Evolutionary conservation across 2,113 vertebrate species (phyloP), one percentile per base, ranked within the genome.

Genomic region (Corynorhinus townsendii): DNA sequence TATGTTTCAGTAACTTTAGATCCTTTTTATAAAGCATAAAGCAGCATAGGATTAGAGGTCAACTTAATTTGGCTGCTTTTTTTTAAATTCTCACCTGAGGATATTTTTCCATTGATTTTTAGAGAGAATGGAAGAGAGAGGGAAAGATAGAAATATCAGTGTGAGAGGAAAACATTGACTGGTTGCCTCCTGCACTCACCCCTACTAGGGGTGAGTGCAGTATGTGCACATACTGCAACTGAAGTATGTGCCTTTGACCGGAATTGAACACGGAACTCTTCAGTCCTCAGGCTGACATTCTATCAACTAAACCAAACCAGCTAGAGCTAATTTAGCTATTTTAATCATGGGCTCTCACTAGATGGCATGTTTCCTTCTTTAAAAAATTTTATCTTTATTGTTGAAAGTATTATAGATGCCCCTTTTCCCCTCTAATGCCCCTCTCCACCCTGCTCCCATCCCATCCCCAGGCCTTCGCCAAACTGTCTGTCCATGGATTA

Each of bases 21-120:
- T 68, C 14, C 28, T 73, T 95, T 79, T 92, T 77, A 92, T 62
- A 86, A 95, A 92, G 71, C 24, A 79, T 17, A 80, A 38, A 64
- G 26, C 62, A 54, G 8, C 28, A 66, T 0, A 38, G 16, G 38
- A 73, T 81, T 80, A 95, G 47, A 95, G 43, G n/a, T 73, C 22
- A 91, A 68, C 30, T 79, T 83, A 82, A 92, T 73, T 15, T 86
- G 54, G 52, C 26, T 68, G 12, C 83, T 79, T 93, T 59, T 59
- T 59, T 59, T 22, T 4, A 11, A 56, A 59, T 59, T 22, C 56
- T 59, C 56, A 59, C 9, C 24, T 59, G 56, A 59, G 24, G 24
- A 26, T 59, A 59, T 59, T 59, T 59, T 59, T 26, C 10, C 56
- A 59, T 59, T 59, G 56, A 26, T 59, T 59, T 59, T 59, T 59